Evolutionary conservation across 2,113 vertebrate genomes (phyloP).

Genomic region (Myanophis thanlyinensis): DNA sequence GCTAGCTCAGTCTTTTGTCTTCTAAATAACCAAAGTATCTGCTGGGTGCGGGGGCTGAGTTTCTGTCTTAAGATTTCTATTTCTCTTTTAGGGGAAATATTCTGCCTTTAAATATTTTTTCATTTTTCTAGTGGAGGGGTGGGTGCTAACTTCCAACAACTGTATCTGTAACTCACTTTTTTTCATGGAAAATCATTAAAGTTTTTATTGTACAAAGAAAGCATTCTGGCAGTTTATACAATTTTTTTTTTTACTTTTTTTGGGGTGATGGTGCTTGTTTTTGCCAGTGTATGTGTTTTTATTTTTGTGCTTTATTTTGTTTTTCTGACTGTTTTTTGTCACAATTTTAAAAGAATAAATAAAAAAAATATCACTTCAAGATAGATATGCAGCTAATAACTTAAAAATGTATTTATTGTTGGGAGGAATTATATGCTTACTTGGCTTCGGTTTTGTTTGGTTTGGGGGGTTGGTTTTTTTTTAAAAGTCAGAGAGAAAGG

Average conservation of each 20-base stretch:
- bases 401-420: background rate
- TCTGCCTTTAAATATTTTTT: too few species aligned
- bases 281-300: background rate
- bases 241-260: background rate
- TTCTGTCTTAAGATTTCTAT: too few species aligned
- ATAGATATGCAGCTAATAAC: background rate
- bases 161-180: background rate
- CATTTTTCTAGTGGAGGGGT: too few species aligned
- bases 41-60: too few species aligned
- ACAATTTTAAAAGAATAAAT: background rate
- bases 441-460: background rate
- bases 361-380: background rate
- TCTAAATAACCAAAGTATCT: too few species aligned
- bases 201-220: background rate
- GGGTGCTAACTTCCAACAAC: too few species aligned
- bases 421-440: background rate
- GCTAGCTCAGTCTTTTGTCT: too few species aligned
- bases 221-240: background rate
- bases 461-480: background rate
- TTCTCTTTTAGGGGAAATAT: too few species aligned
- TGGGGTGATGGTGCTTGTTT: background rate
- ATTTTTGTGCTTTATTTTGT: background rate
- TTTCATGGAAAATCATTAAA: background rate
- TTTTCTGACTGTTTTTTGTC: background rate
- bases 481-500: background rate